phyloP scores from a whole-genome alignment of 2,888 invertebrate species.

The Hartigia nigra region DNA sequence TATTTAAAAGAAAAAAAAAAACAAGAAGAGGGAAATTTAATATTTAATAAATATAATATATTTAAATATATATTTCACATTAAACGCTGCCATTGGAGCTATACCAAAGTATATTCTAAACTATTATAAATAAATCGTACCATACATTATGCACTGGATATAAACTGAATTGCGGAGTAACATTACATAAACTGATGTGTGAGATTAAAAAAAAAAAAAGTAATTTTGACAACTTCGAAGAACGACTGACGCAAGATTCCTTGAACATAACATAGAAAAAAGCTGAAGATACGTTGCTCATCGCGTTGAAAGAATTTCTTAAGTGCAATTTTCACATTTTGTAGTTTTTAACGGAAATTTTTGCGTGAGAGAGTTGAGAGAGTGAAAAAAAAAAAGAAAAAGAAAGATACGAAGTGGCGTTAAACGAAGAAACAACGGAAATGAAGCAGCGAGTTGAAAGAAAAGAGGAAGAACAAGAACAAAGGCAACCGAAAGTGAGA shows the following conservation, averaged over 20 bases:
- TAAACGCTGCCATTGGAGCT: constrained; percentile 60
- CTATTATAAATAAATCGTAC: constrained; percentile 47
- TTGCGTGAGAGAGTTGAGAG: constrained; percentile 8
- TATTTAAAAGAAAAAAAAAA: constrained; percentile 24
- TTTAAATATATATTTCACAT: constrained; percentile 56
- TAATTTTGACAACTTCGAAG: neutral
- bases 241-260: constrained; percentile 1
- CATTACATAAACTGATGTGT: neutral
- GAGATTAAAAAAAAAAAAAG: neutral
- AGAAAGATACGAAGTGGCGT: constrained; percentile 4
- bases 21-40: constrained; percentile 30
- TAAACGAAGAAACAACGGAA: constrained; percentile 17
- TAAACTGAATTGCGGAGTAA: neutral
- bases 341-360: constrained; percentile 31
- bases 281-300: constrained; percentile 41
- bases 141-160: constrained; percentile 12
- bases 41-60: constrained; percentile 30
- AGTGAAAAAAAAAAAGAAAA: constrained; percentile 23
- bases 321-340: constrained; percentile 47
- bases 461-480: constrained; percentile 23
- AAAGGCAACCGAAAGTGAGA: constrained; percentile 20
- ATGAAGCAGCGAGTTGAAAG: constrained; percentile 9
- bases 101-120: constrained; percentile 63
- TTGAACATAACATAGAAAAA: neutral
- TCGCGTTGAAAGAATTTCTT: constrained; percentile 42